phyloP scores from a whole-genome alignment of 2,113 vertebrate species.

The Carlito syrichta region DNA sequence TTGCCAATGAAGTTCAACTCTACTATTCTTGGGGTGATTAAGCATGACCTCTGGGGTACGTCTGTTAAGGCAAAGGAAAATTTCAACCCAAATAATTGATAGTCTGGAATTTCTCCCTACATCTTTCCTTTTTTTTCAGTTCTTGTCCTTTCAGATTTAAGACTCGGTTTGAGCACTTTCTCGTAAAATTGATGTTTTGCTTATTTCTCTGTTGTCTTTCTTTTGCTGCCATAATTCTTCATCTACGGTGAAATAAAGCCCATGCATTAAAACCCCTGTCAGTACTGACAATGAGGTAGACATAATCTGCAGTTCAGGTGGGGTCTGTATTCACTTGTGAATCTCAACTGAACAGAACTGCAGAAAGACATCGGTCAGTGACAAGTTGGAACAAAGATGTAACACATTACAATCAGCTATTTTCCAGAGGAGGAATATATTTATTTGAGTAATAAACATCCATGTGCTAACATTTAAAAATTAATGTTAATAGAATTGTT shows the following conservation, averaged over 20 bases:
- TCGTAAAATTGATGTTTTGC: constrained; percentile 48
- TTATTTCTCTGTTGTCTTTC: not conserved
- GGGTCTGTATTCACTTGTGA: not conserved
- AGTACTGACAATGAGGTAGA: not conserved
- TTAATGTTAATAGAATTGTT: not conserved
- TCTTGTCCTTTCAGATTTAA: constrained; percentile 10
- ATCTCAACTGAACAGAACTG: not conserved
- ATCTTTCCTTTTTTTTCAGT: constrained; percentile 31
- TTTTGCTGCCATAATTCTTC: constrained; percentile 24
- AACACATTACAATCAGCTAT: not conserved
- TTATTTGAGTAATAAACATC: constrained; percentile 20
- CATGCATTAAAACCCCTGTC: not conserved
- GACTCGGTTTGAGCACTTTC: constrained; percentile 8
- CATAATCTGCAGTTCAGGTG: not conserved
- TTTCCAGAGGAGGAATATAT: not conserved
- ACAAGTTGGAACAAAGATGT: not conserved
- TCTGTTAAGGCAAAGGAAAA: constrained; percentile 51
- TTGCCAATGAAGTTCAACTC: constrained; percentile 50
- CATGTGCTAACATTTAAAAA: not conserved
- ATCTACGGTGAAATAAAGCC: not conserved
- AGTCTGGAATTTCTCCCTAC: constrained; percentile 15
- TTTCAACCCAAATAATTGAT: constrained; percentile 44
- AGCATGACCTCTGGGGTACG: constrained; percentile 25
- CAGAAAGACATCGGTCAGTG: not conserved
- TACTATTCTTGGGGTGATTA: constrained; percentile 37